Percentiles rank a stretch among this genome's conserved stretches.
These are phyloP conservation scores for Pao palembangensis DNA, from an alignment of 2,113 vertebrate species.

Conservation along the genomic window DNA sequence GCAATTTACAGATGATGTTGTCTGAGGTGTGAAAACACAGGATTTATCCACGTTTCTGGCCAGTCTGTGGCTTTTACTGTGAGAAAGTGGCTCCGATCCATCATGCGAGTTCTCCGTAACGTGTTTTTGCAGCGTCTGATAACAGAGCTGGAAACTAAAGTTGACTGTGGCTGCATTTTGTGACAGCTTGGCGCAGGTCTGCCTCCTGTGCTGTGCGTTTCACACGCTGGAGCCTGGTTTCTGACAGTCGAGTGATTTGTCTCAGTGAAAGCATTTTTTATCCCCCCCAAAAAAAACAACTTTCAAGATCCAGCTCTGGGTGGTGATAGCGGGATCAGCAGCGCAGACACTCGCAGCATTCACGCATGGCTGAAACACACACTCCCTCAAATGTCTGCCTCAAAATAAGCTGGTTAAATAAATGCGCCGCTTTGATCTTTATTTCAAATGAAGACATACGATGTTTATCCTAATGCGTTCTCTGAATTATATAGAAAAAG, in stretches of 20 bases:
- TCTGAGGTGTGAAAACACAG: slow-evolving; percentile 9
- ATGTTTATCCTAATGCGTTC: slow-evolving; percentile 51
- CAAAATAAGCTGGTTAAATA: slow-evolving; percentile 49
- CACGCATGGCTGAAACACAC: slow-evolving; percentile 16
- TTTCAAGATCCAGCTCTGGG: slow-evolving; percentile 27
- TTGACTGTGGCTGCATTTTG: too few species aligned
- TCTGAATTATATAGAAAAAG: slow-evolving; percentile 28
- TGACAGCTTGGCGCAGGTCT: too few species aligned
- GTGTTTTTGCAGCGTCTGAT: neutral
- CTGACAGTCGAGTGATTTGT: slow-evolving; percentile 41
- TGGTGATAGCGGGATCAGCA: slow-evolving; percentile 27
- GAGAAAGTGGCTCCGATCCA: slow-evolving; percentile 8
- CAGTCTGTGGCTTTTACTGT: slow-evolving; percentile 9
- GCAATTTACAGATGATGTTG: slow-evolving; percentile 2
- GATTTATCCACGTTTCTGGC: slow-evolving; percentile 17
- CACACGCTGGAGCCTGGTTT: slow-evolving; percentile 6
- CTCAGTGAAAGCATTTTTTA: slow-evolving; percentile 45
- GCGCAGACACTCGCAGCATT: slow-evolving; percentile 22
- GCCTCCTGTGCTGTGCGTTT: neutral
- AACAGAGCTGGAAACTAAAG: neutral
- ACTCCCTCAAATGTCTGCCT: slow-evolving; percentile 15
- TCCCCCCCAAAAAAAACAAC: neutral
- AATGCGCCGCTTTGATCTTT: slow-evolving; percentile 59
- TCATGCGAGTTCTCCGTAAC: neutral
- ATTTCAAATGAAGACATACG: slow-evolving; percentile 51